These are phyloP conservation scores for Cydia strobilella DNA, from an alignment of 1,140 invertebrate genomes.

Conservation along the genomic window DNA sequence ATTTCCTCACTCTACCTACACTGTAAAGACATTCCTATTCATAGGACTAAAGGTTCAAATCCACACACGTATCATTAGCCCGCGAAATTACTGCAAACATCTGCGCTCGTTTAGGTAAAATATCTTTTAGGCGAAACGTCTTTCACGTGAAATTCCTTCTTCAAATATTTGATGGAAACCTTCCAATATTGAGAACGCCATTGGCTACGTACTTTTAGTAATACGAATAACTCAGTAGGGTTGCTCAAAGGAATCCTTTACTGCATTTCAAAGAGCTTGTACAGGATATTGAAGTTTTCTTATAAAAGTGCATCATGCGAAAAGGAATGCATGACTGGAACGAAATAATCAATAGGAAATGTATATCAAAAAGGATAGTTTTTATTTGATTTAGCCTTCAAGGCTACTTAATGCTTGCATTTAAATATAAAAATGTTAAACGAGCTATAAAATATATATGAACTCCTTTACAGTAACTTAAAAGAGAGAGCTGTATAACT, in stretches of 20 bases:
- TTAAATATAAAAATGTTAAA: too few species aligned
- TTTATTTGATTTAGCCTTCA: too few species aligned
- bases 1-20: neutral
- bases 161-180: slow-evolving; percentile 21
- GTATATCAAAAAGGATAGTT: too few species aligned
- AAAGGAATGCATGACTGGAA: neutral
- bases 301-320: slow-evolving; percentile 2
- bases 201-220: slow-evolving; percentile 1
- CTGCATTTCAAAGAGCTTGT: neutral
- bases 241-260: slow-evolving; percentile 6
- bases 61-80: neutral
- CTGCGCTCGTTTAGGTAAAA: slow-evolving; percentile 12
- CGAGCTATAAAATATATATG: too few species aligned
- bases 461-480: too few species aligned
- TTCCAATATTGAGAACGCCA: slow-evolving; percentile 1
- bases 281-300: neutral
- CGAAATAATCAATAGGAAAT: too few species aligned
- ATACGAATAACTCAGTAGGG: neutral
- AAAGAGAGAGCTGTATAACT: too few species aligned
- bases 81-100: neutral
- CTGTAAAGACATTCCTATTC: neutral
- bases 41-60: neutral
- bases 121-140: neutral
- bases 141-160: slow-evolving; percentile 11
- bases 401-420: too few species aligned